phyloP scores from a whole-genome alignment of 2,797 vertebrate species.

The Sebastes kiyomatsui region DNA sequence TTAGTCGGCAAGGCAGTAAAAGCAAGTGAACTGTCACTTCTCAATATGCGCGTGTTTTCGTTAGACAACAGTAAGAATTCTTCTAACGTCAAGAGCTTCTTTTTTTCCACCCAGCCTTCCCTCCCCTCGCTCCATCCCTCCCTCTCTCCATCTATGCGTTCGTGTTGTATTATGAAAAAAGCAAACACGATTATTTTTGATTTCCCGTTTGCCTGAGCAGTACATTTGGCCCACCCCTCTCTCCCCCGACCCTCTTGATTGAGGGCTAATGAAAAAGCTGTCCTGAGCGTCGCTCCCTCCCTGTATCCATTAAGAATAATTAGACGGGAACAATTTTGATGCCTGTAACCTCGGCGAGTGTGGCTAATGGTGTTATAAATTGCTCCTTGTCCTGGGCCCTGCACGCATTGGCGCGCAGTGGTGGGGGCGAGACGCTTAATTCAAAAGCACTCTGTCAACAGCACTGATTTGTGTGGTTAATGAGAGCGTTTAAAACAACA shows the following conservation, averaged over 20 bases:
- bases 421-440: constrained; percentile 95
- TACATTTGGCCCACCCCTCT: constrained; percentile 91
- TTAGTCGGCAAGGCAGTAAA: constrained; percentile 76
- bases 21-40: constrained; percentile 74
- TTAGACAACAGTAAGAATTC: constrained; percentile 56
- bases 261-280: constrained; percentile 99
- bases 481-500: constrained; percentile 99
- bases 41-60: constrained; percentile 54
- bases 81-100: constrained; percentile 55
- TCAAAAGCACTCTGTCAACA: constrained; percentile 99
- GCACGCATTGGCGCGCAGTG: constrained; percentile 76
- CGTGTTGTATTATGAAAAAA: constrained; percentile 80
- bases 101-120: constrained; percentile 35
- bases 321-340: constrained; percentile 99
- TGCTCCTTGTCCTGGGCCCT: constrained; percentile 99
- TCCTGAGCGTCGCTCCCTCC: constrained; percentile 98
- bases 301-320: constrained; percentile 99
- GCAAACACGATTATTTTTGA: constrained; percentile 95
- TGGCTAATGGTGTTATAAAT: constrained; percentile 99
- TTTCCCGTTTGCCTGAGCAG: constrained; percentile 89
- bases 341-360: constrained; percentile 99
- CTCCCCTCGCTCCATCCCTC: background rate
- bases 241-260: constrained; percentile 93
- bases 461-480: constrained; percentile 99
- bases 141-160: constrained; percentile 60